These are phyloP conservation scores for Bryconaethiops microstoma DNA, from an alignment of 2,797 vertebrate genomes.

Conservation along the genomic window DNA sequence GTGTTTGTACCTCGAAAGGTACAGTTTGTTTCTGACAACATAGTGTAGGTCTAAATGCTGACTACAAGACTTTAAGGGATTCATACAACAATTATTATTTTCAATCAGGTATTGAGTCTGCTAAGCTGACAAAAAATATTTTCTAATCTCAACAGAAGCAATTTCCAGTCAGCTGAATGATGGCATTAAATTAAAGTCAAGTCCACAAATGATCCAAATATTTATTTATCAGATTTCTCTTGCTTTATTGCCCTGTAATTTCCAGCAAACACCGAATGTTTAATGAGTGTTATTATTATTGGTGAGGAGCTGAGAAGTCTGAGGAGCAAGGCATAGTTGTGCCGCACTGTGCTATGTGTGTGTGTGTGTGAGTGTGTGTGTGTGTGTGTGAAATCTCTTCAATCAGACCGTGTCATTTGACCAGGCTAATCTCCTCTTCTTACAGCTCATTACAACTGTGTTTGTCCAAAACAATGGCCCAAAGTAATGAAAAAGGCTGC, in stretches of 20 bases:
- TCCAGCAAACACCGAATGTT: constrained; percentile 45
- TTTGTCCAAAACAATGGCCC: constrained; percentile 89
- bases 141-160: constrained; percentile 26
- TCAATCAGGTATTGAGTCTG: constrained; percentile 22
- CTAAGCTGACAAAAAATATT: background rate
- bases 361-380: constrained; percentile 40
- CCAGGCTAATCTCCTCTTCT: constrained; percentile 74
- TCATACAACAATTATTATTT: background rate
- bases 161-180: constrained; percentile 1
- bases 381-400: constrained; percentile 61
- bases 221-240: constrained; percentile 38
- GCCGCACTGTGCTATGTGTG: constrained; percentile 13
- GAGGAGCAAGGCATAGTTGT: constrained; percentile 25
- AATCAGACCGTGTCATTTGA: constrained; percentile 63
- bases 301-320: constrained; percentile 37
- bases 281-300: constrained; percentile 43
- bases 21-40: no score
- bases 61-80: background rate
- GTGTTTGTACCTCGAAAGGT: no score
- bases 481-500: constrained; percentile 89
- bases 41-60: background rate
- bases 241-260: constrained; percentile 46
- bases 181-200: constrained; percentile 31
- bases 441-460: constrained; percentile 88
- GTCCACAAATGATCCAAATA: constrained; percentile 34